Evolutionary conservation across 2,113 vertebrate species (phyloP).

Genomic region (Scolopax mira): DNA sequence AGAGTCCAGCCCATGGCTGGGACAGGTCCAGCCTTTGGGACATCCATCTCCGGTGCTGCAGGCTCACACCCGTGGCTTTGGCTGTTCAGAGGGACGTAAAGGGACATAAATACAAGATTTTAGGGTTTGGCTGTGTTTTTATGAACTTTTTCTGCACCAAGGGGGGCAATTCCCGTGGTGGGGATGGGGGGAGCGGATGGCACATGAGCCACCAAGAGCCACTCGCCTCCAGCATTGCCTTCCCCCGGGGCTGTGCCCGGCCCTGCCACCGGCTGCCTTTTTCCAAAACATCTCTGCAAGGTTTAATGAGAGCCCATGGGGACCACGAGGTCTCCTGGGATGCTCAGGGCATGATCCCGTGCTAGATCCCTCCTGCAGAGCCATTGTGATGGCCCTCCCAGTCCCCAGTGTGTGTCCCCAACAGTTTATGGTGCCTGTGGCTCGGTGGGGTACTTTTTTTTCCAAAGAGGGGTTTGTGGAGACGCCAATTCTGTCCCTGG

Average conservation of each 20-base stretch:
- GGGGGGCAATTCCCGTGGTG: not conserved
- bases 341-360: not conserved
- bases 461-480: not conserved
- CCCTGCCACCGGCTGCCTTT: not conserved
- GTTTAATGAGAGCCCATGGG: constrained; percentile 18
- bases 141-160: not conserved
- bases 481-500: accelerated
- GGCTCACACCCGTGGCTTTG: not conserved
- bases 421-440: accelerated
- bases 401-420: not conserved
- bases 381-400: accelerated
- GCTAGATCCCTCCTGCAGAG: not conserved
- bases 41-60: not conserved
- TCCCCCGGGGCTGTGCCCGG: not conserved
- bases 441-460: not conserved
- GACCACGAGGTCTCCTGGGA: not conserved
- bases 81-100: accelerated
- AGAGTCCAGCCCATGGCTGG: not conserved
- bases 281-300: constrained; percentile 48
- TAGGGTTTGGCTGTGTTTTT: not conserved
- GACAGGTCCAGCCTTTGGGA: not conserved
- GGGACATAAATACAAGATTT: accelerated
- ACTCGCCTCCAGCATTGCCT: not conserved
- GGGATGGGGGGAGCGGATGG: not conserved
- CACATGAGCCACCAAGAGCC: not conserved